Evolutionary conservation across 2,113 vertebrate genomes (phyloP), one percentile per base, ranked within the genome.

Genomic region (Embiotoca jacksoni): DNA sequence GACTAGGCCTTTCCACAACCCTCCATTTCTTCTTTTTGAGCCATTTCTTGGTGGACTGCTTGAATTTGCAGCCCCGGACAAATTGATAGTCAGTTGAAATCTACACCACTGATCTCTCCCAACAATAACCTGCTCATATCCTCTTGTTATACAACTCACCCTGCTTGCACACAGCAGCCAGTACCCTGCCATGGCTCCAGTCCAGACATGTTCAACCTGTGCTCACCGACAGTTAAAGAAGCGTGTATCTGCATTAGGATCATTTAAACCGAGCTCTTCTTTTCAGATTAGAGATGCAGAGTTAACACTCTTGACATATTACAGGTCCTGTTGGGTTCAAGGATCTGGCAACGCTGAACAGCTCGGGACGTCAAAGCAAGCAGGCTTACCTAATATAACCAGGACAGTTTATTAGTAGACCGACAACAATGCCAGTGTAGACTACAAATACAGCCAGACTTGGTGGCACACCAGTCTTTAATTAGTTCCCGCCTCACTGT

Each of bases 231-330:
- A 7, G 30, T 57, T 44, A 59, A 75, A 55, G 39, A 68, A 39
- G 60, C 41, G 23, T 30, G 35, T 7, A 5, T 62, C 58, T 36
- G 5, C 53, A 55, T 39, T 32, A 47, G 32, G 11, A 59, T 77
- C 32, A 57, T 33, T 80, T 88, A 78, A 82, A 67, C 10, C 32
- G 8, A 71, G 15, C 58, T 46, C 70, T 44, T 70, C 67, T 82
- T 85, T 62, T 80, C 49, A 61, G 72, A 84, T 80, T 62, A 82
- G 57, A 56, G 53, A 14, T 58, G 30, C 56, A 58, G 37, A 72
- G 35, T 56, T 74, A 56, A 69, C 46, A 0, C 62, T 57, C 39
- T 37, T 61, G 13, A 57, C 67, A 37, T 3, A 50, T 55, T 47
- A 56, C 39, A 0, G 33, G 35, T 15, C 35, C 5, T 44, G 44